phyloP scores from a whole-genome alignment of 2,797 vertebrate species.

The Aphelocoma californica region DNA sequence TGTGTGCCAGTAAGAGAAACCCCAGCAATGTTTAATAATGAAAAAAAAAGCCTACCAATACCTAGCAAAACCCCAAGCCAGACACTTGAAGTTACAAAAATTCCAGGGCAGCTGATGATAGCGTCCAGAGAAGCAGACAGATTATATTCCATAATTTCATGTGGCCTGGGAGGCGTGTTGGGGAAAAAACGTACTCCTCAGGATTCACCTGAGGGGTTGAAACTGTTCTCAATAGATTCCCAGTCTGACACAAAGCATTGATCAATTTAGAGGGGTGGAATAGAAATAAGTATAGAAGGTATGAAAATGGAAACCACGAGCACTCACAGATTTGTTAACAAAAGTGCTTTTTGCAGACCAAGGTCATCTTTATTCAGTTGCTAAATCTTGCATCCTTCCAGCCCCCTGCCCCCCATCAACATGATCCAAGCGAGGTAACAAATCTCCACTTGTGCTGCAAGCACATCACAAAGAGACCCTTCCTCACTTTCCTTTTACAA shows the following conservation, averaged over 20 bases:
- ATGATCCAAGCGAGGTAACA: neutral
- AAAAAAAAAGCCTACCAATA: neutral
- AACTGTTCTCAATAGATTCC: neutral
- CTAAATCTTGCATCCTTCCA: neutral
- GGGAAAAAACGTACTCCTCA: neutral
- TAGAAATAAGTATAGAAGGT: neutral
- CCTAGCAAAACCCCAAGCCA: rapidly evolving
- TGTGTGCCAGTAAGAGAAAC: neutral
- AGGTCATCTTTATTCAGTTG: neutral
- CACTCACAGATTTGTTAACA: neutral
- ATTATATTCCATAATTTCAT: neutral
- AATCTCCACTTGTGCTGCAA: neutral
- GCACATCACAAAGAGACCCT: neutral
- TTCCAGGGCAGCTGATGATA: neutral
- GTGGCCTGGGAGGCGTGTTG: neutral
- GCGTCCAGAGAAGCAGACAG: neutral
- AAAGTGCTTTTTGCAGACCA: neutral
- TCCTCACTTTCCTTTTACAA: constrained; percentile 11
- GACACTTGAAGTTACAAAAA: neutral
- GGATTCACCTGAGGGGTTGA: neutral
- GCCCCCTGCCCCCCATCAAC: neutral
- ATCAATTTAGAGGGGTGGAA: neutral
- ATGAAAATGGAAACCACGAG: neutral
- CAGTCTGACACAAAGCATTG: neutral
- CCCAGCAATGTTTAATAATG: neutral